Conservation (phyloP, 2,888 invertebrate genomes). For the Drosophila pseudotalamancana region DNA sequence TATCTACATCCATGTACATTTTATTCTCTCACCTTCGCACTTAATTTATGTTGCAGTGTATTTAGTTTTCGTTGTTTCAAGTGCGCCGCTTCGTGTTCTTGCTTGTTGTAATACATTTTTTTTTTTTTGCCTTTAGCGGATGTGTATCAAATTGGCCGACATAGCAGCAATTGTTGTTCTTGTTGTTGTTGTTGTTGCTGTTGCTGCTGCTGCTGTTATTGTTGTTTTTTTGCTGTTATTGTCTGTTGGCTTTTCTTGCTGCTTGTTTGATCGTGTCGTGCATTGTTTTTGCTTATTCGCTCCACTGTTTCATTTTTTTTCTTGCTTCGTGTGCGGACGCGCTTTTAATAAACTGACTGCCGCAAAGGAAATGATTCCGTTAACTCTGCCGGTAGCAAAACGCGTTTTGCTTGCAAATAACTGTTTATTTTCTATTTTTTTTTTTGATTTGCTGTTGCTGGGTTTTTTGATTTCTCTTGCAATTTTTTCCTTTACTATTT, state of each 20-base stretch:
- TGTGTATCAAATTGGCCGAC: slow-evolving; percentile 48
- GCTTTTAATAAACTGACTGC: slow-evolving; percentile 67
- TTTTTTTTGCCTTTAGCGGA: slow-evolving; percentile 16
- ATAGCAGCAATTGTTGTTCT: slow-evolving; percentile 22
- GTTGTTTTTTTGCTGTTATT: slow-evolving; percentile 26
- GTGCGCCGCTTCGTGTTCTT: background rate
- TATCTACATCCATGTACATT: no score
- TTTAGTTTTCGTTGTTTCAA: slow-evolving; percentile 8
- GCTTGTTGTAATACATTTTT: background rate
- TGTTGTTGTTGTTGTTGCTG: slow-evolving; percentile 5
- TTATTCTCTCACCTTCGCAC: no score
- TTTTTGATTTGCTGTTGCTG: background rate
- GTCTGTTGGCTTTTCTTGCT: slow-evolving; percentile 24
- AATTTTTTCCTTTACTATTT: slow-evolving; percentile 22
- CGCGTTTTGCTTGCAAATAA: slow-evolving; percentile 50
- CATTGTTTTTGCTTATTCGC: slow-evolving; percentile 44
- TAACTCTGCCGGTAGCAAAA: slow-evolving; percentile 46
- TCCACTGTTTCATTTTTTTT: background rate
- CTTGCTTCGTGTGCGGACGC: slow-evolving; percentile 26
- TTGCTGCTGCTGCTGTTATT: slow-evolving; percentile 27
- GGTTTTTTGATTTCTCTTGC: background rate
- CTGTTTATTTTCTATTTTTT: background rate
- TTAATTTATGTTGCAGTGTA: slow-evolving; percentile 37
- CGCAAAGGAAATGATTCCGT: slow-evolving; percentile 64
- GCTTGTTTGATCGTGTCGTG: slow-evolving; percentile 33